These are phyloP conservation scores for Dipodomys stephensi DNA, from an alignment of 2,113 vertebrate genomes.

Conservation along the genomic window DNA sequence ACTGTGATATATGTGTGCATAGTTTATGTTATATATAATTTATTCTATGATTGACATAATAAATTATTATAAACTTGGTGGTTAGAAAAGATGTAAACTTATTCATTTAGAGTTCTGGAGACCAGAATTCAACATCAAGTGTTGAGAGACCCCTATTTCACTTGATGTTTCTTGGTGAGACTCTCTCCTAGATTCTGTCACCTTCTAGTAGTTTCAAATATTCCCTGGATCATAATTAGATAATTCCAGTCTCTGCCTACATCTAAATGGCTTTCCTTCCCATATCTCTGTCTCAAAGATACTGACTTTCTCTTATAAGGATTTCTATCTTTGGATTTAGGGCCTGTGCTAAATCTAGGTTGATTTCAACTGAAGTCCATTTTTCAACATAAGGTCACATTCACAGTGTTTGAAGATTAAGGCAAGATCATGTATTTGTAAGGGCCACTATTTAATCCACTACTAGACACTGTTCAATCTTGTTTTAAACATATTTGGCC, in stretches of 20 bases:
- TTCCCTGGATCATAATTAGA: background rate
- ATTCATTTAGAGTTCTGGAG: background rate
- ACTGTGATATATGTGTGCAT: no score
- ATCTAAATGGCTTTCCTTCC: background rate
- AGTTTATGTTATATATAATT: background rate
- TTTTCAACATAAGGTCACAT: constrained; percentile 21
- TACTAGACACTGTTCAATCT: background rate
- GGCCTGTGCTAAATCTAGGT: background rate
- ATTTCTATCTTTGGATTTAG: background rate
- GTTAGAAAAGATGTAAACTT: background rate
- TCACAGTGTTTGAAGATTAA: background rate
- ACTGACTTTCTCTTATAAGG: background rate
- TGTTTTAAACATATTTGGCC: background rate
- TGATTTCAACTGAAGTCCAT: background rate
- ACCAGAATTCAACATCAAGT: background rate
- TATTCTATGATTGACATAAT: background rate
- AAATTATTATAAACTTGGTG: background rate
- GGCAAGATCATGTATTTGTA: background rate
- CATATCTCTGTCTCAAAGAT: background rate
- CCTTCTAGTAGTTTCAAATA: background rate
- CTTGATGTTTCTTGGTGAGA: background rate
- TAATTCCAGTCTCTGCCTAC: background rate
- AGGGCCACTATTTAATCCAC: background rate
- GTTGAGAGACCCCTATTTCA: background rate
- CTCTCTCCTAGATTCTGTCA: background rate